Evolutionary conservation across 2,797 vertebrate genomes (phyloP).

Genomic region (Ctenopoma multispine): DNA sequence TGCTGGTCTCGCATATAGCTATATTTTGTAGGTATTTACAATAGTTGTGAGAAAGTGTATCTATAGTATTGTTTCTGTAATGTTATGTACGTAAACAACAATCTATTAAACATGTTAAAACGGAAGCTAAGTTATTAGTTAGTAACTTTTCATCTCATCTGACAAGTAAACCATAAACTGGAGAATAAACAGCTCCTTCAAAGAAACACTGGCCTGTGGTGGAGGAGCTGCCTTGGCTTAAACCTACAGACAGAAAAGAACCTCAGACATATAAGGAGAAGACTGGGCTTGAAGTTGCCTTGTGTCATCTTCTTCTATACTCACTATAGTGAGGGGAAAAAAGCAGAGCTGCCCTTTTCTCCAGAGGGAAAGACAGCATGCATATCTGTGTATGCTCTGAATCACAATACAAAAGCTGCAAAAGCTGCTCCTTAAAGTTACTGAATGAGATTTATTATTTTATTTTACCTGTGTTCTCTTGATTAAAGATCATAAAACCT

Average conservation of each 20-base stretch:
- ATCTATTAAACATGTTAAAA: neutral
- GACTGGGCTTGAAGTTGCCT: constrained; percentile 41
- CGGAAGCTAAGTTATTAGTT: neutral
- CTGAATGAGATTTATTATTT: neutral
- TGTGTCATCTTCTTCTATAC: constrained; percentile 47
- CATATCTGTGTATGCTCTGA: neutral
- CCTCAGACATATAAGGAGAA: constrained; percentile 83
- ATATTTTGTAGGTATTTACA: constrained; percentile 2
- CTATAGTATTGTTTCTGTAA: neutral
- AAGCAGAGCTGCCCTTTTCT: constrained; percentile 44
- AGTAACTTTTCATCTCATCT: constrained; percentile 20
- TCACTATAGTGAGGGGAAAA: constrained; percentile 20
- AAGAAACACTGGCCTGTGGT: constrained; percentile 44
- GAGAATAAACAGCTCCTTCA: constrained; percentile 43
- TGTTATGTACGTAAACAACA: neutral
- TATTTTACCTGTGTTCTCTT: neutral
- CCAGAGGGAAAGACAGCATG: neutral
- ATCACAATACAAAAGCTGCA: constrained; percentile 8
- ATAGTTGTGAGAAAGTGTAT: constrained; percentile 5
- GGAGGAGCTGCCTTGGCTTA: constrained; percentile 66
- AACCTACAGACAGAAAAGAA: constrained; percentile 48
- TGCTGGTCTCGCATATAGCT: neutral
- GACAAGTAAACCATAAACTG: constrained; percentile 57
- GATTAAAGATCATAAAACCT: constrained; percentile 1
- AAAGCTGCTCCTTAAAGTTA: constrained; percentile 12